Evolutionary conservation across 2,888 invertebrate species (phyloP), one percentile per base, ranked within the genome.

Genomic region (Epinotia demarniana): DNA sequence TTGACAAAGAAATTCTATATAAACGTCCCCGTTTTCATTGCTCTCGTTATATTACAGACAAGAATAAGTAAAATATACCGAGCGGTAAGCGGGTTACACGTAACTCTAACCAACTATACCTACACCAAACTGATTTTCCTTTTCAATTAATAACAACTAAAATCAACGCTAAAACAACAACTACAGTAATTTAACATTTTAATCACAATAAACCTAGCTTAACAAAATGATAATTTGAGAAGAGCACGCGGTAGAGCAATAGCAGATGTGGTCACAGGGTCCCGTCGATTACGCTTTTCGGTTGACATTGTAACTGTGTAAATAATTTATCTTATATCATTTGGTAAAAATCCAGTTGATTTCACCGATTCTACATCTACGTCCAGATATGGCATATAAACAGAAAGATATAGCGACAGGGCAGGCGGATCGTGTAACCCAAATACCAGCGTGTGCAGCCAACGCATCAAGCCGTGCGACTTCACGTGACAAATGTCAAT

Each of bases 41-140:
- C 53, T 53, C 53, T 53, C 0, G n/a, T 53, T 8, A 53, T 53
- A 49, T 53, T 53, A 53, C 53, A 53, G 53, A 58, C 57, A 11
- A n/a, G 57, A n/a, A 67, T 39, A 67, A 43, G 43, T 68, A 58
- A 23, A 58, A 58, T 58, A 19, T 68, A 69, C 58, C n/a, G 58
- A 68, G 60, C 43, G 57, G 69, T 69, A 60, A 27, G 27, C 60
- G 69, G 69, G 60, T 69, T 69, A 69, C 69, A 60, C 60, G 46
- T 46, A 60, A 69, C 43, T 60, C 58, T 58, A 58, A 58, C 23
- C 0, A 49, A 16, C 13, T 16, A 33, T 46, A 69, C 23, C 55
- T 69, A 60, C 39, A 46, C 61, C 27, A 46, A 58, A 11, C 46
- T 11, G 46, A 60, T 60, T 69, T 57, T 55, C 11, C 18, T 43